Conservation (phyloP, 2,888 invertebrate genomes). For the Agonopterix subpropinquella region DNA sequence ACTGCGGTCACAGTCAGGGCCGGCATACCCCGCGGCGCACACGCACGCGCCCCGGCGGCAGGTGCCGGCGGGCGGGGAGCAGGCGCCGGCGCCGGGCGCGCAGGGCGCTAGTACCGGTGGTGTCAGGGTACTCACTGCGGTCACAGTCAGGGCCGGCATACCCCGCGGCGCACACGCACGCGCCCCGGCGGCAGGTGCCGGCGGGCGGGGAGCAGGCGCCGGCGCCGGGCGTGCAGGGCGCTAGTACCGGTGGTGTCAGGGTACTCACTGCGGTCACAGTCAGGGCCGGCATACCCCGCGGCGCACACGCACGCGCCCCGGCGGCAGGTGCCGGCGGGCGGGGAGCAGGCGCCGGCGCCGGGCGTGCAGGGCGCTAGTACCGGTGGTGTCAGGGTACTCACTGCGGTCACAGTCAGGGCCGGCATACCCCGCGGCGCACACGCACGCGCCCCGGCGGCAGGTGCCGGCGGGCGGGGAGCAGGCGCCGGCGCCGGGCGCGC, state of each 20-base stretch:
- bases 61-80: slow-evolving; percentile 71
- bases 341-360: slow-evolving; percentile 51
- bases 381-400: slow-evolving; percentile 70
- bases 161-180: slow-evolving; percentile 80
- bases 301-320: slow-evolving; percentile 77
- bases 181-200: slow-evolving; percentile 62
- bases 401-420: slow-evolving; percentile 80
- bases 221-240: slow-evolving; percentile 59
- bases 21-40: slow-evolving; percentile 80
- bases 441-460: slow-evolving; percentile 72
- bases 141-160: slow-evolving; percentile 81
- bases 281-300: slow-evolving; percentile 79
- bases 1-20: slow-evolving; percentile 80
- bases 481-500: slow-evolving; percentile 39
- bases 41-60: slow-evolving; percentile 73
- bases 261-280: slow-evolving; percentile 77
- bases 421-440: slow-evolving; percentile 80
- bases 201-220: slow-evolving; percentile 70
- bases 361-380: slow-evolving; percentile 64
- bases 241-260: slow-evolving; percentile 69
- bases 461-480: slow-evolving; percentile 74
- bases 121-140: slow-evolving; percentile 69
- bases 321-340: slow-evolving; percentile 73
- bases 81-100: slow-evolving; percentile 41
- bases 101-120: slow-evolving; percentile 71